A percentile compares a stretch with the other conserved stretches of the same genome.
phyloP scores from a whole-genome alignment of 2,888 invertebrate species.

The Hecatera dysodea region DNA sequence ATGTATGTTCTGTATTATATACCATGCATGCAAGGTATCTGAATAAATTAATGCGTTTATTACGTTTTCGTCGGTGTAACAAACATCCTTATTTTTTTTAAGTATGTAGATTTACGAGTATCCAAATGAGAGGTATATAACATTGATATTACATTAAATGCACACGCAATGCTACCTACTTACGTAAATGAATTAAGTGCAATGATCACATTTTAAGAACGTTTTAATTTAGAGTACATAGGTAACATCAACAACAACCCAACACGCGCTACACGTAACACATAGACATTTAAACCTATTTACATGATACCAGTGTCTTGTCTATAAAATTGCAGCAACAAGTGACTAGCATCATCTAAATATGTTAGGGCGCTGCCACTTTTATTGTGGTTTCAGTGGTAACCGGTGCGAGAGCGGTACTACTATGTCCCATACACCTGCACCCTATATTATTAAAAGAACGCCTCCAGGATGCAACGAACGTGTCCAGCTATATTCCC shows the following conservation, averaged over 20 bases:
- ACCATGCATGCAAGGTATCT: background rate
- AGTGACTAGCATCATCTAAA: background rate
- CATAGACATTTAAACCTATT: background rate
- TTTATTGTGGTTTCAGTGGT: background rate
- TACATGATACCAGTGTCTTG: background rate
- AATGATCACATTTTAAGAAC: background rate
- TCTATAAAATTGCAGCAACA: background rate
- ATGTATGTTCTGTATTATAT: background rate
- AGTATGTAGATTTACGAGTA: background rate
- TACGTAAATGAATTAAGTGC: background rate
- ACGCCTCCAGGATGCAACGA: too few species aligned
- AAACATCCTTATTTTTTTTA: background rate
- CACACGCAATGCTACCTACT: background rate
- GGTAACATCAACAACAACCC: too few species aligned
- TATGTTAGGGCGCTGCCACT: background rate
- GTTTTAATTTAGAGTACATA: background rate
- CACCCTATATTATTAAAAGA: too few species aligned
- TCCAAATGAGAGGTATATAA: background rate
- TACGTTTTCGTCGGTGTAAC: background rate
- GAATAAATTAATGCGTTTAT: background rate
- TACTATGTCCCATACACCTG: too few species aligned
- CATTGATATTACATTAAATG: background rate
- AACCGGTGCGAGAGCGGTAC: too few species aligned
- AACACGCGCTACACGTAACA: constrained; percentile 6
- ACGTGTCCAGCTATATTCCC: too few species aligned